Conservation (phyloP, 2,113 vertebrate species). For the Myiozetetes cayanensis region DNA sequence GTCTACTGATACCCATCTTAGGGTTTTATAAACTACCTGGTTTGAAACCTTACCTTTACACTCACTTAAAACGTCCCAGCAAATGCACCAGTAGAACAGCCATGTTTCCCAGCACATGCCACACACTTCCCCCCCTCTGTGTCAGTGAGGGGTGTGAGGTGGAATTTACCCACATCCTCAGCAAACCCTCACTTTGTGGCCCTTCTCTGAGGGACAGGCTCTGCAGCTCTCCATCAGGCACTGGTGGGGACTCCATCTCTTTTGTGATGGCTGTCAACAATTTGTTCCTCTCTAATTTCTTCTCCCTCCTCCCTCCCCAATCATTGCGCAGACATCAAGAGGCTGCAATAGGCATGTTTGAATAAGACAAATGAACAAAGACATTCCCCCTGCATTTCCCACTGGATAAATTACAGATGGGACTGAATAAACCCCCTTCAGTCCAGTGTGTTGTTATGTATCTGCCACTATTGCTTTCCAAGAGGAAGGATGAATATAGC, state of each 20-base stretch:
- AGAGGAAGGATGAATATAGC: conserved; percentile 19
- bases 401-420: conserved; percentile 50
- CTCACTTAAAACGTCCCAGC: rapidly evolving
- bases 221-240: rapidly evolving
- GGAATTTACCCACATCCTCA: rapidly evolving
- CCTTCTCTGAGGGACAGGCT: background rate
- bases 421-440: background rate
- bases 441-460: background rate
- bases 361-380: conserved; percentile 59
- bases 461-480: conserved; percentile 43
- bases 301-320: background rate
- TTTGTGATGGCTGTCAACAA: background rate
- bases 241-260: background rate
- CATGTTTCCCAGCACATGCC: rapidly evolving
- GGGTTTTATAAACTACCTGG: background rate
- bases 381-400: conserved; percentile 34
- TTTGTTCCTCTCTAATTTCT: conserved; percentile 35
- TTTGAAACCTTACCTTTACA: background rate
- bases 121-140: rapidly evolving
- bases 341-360: background rate
- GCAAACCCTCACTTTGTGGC: rapidly evolving
- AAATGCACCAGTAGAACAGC: rapidly evolving
- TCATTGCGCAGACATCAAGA: background rate
- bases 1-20: too few species aligned
- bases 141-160: background rate